A percentile compares a stretch with the other conserved stretches of the same genome.
phyloP scores from a whole-genome alignment of 2,113 vertebrate species.

The Azemiops feae region DNA sequence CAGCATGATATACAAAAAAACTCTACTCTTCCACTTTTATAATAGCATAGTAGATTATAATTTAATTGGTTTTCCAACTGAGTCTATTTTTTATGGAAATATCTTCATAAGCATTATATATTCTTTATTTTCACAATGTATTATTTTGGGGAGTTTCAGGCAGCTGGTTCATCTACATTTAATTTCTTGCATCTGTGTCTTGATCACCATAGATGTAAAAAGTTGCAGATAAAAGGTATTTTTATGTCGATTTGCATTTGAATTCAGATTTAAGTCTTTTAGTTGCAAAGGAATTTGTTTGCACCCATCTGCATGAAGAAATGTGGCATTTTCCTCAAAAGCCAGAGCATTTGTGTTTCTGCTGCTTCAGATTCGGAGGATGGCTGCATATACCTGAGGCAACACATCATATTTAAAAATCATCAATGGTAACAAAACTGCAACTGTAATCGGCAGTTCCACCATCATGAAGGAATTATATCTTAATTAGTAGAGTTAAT shows the following conservation, averaged over 20 bases:
- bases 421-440: background rate
- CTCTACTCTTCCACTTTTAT: background rate
- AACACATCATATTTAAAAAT: background rate
- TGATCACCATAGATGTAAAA: background rate
- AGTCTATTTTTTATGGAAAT: constrained; percentile 6
- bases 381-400: background rate
- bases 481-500: background rate
- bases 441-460: background rate
- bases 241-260: constrained; percentile 1
- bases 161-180: background rate
- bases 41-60: background rate
- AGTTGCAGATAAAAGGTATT: background rate
- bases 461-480: background rate
- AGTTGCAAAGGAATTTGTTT: background rate
- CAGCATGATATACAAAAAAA: background rate
- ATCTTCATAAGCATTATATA: background rate
- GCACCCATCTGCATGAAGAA: background rate
- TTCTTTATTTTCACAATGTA: background rate
- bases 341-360: background rate
- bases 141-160: background rate
- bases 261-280: background rate
- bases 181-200: background rate
- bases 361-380: background rate
- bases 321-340: background rate
- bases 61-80: constrained; percentile 9